These are phyloP conservation scores for Panurus biarmicus DNA, from an alignment of 2,113 vertebrate genomes.

Conservation along the genomic window DNA sequence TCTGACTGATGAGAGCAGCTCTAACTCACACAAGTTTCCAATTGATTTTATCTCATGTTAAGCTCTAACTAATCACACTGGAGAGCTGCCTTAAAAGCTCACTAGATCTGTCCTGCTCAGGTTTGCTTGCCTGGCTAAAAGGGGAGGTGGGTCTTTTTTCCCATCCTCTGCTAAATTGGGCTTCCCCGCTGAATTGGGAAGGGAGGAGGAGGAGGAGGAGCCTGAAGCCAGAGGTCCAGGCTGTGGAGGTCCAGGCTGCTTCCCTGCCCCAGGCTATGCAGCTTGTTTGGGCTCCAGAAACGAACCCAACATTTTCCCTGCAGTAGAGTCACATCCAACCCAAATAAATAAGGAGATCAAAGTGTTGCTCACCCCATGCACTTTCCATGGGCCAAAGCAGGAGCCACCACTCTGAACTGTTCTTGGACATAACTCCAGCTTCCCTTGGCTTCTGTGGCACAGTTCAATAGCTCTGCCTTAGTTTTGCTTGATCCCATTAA, in stretches of 20 bases:
- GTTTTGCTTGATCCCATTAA: conserved; percentile 46
- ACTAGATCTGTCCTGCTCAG: conserved; percentile 12
- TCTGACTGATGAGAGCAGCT: conserved; percentile 46
- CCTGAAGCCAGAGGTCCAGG: neutral
- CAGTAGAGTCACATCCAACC: neutral
- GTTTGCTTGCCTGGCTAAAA: neutral
- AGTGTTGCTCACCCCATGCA: fast-evolving
- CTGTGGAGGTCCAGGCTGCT: neutral
- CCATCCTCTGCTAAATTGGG: neutral
- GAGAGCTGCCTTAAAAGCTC: conserved; percentile 41
- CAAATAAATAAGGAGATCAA: neutral
- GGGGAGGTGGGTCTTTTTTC: neutral
- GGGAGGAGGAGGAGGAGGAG: neutral
- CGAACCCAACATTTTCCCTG: neutral
- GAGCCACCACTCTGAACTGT: neutral
- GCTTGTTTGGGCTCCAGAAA: neutral
- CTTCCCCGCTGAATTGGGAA: neutral
- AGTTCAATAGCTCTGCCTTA: conserved; percentile 40
- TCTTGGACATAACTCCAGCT: neutral
- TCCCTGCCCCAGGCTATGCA: neutral
- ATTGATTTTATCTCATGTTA: conserved; percentile 62
- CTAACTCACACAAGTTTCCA: conserved; percentile 52
- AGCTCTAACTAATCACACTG: conserved; percentile 47
- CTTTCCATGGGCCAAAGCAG: neutral
- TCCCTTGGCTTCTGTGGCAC: neutral